A percentile compares a stretch with the other conserved stretches of the same genome.
Conservation (phyloP, 2,113 vertebrate species). For the Saccopteryx leptura region DNA sequence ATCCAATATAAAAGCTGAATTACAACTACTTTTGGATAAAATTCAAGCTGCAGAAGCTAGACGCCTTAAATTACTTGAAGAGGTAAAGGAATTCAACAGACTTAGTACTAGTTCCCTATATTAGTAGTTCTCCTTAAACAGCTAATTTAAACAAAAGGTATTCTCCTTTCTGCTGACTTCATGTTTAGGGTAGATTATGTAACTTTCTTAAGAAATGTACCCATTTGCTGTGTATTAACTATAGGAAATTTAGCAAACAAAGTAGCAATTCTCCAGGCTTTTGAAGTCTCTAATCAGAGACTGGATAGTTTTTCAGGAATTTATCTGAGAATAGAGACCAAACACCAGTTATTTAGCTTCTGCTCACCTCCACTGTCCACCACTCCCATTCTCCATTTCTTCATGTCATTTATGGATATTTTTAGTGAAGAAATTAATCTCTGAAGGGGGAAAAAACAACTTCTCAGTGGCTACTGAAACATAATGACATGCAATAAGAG, state of each 20-base stretch:
- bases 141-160: not conserved
- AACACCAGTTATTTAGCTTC: not conserved
- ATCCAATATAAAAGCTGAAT: rapidly evolving
- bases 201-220: slow-evolving; percentile 3
- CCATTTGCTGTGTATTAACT: slow-evolving; percentile 25
- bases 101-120: not conserved
- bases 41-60: slow-evolving; percentile 43
- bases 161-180: slow-evolving; percentile 46
- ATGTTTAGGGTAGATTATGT: slow-evolving; percentile 18
- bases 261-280: not conserved
- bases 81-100: slow-evolving; percentile 75
- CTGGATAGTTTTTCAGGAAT: not conserved
- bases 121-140: not conserved
- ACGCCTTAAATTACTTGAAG: slow-evolving; percentile 18
- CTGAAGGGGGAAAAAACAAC: not conserved
- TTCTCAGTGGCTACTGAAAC: not conserved
- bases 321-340: not conserved
- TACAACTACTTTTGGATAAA: not conserved
- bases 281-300: not conserved
- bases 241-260: slow-evolving; percentile 15
- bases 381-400: not conserved
- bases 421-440: not conserved
- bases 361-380: not conserved
- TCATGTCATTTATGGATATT: not conserved
- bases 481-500: not conserved